phyloP scores from a whole-genome alignment of 2,888 invertebrate genomes.

The Ptilodon capucinus region DNA sequence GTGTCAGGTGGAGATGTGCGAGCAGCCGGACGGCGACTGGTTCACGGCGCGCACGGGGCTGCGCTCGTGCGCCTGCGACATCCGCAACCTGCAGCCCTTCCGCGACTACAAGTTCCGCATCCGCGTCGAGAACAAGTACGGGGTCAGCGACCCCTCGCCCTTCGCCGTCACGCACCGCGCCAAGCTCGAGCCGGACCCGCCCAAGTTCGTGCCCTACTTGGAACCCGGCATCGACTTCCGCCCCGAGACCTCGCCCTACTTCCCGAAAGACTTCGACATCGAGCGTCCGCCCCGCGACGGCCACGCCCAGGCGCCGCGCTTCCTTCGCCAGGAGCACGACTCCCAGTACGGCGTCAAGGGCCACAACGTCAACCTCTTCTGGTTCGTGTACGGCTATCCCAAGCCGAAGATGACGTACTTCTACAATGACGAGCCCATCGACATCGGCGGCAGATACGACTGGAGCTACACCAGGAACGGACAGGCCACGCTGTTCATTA shows the following conservation, averaged over 20 bases:
- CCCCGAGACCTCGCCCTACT: slow-evolving; percentile 92
- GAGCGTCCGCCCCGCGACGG: slow-evolving; percentile 94
- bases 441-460: slow-evolving; percentile 92
- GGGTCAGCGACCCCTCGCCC: slow-evolving; percentile 98
- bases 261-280: slow-evolving; percentile 95
- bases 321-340: slow-evolving; percentile 93
- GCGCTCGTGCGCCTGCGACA: slow-evolving; percentile 94
- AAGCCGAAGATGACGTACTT: slow-evolving; percentile 96
- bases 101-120: slow-evolving; percentile 97
- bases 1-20: slow-evolving; percentile 95
- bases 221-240: slow-evolving; percentile 91
- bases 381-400: slow-evolving; percentile 98
- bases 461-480: slow-evolving; percentile 95
- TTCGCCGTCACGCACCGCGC: slow-evolving; percentile 91
- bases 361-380: slow-evolving; percentile 94
- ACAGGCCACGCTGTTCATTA: slow-evolving; percentile 94
- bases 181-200: slow-evolving; percentile 90
- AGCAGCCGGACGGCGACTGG: slow-evolving; percentile 96
- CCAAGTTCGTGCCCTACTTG: slow-evolving; percentile 90
- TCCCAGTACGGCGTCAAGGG: slow-evolving; percentile 96
- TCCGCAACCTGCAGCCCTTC: slow-evolving; percentile 94
- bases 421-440: slow-evolving; percentile 92
- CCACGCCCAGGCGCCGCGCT: slow-evolving; percentile 92
- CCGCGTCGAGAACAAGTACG: slow-evolving; percentile 97
- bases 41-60: slow-evolving; percentile 92